A percentile compares a stretch with the other conserved stretches of the same genome.
Conservation (phyloP, 1,140 invertebrate genomes). For the Penaeus indicus region DNA sequence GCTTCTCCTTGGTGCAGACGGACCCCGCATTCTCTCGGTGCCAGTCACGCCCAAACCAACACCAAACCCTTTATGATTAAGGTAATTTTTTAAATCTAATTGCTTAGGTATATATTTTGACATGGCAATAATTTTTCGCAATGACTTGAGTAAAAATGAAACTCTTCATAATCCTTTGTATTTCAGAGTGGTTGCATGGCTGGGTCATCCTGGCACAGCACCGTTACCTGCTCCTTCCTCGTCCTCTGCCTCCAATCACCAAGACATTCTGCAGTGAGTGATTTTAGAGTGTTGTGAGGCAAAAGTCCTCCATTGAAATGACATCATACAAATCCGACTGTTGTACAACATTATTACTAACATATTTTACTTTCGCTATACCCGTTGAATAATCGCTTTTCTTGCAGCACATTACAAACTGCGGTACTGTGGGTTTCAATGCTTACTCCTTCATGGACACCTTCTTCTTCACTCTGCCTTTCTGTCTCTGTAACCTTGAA, state of each 20-base stretch:
- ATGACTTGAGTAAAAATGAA: no score
- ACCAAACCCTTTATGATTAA: constrained; percentile 37
- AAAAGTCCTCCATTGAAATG: no score
- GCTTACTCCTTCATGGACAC: constrained; percentile 55
- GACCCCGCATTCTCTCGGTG: not conserved
- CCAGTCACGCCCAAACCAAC: not conserved
- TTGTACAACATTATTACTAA: not conserved
- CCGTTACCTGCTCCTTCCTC: constrained; percentile 52
- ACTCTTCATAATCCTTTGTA: not conserved
- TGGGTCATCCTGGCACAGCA: constrained; percentile 49
- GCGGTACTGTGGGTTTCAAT: constrained; percentile 56
- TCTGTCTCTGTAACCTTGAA: constrained; percentile 40
- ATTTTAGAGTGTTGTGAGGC: not conserved
- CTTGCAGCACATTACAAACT: constrained; percentile 38
- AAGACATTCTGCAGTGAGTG: constrained; percentile 40
- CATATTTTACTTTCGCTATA: not conserved
- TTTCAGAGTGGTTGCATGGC: constrained; percentile 46
- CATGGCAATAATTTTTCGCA: no score
- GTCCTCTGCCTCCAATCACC: constrained; percentile 38
- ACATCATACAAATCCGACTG: not conserved
- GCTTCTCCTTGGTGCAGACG: constrained; percentile 38
- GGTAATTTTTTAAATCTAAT: constrained; percentile 4
- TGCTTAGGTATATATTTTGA: not conserved
- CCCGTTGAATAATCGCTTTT: not conserved
- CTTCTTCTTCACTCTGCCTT: constrained; percentile 53